Evolutionary conservation across 2,797 vertebrate genomes (phyloP).

Genomic region (Leontopithecus rosalia): DNA sequence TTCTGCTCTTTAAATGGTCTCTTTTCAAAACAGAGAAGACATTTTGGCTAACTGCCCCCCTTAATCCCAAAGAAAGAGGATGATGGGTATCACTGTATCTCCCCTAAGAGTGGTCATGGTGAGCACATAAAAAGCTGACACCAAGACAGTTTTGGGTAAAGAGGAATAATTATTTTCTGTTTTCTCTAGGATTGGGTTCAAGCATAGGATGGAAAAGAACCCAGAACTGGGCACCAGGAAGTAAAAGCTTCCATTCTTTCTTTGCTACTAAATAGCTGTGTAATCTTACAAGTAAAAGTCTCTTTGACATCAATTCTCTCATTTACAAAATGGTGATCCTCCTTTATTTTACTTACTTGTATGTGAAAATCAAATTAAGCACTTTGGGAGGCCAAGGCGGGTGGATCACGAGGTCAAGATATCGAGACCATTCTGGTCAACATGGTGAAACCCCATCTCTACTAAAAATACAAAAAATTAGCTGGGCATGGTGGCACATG

Average conservation of each 20-base stretch:
- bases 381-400: too few relatives aligned
- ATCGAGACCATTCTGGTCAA: too few relatives aligned
- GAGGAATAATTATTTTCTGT: conserved; percentile 4
- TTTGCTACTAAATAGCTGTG: neutral
- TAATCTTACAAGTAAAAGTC: neutral
- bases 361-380: neutral
- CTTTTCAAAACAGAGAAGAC: conserved; percentile 66
- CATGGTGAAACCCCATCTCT: too few relatives aligned
- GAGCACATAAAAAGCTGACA: neutral
- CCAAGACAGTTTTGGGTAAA: neutral
- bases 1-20: conserved; percentile 68
- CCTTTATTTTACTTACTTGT: neutral
- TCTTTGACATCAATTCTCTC: neutral
- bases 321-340: neutral
- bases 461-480: too few relatives aligned
- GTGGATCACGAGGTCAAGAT: too few relatives aligned
- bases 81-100: neutral
- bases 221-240: neutral
- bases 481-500: too few relatives aligned
- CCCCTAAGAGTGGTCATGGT: neutral
- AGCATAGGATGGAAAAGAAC: neutral
- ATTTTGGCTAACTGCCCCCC: conserved; percentile 54
- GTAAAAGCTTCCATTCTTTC: neutral
- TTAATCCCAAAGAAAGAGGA: conserved; percentile 48
- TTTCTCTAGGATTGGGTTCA: conserved; percentile 7